Evolutionary conservation across 1,140 invertebrate genomes (phyloP).

Genomic region (Vanessa atalanta): DNA sequence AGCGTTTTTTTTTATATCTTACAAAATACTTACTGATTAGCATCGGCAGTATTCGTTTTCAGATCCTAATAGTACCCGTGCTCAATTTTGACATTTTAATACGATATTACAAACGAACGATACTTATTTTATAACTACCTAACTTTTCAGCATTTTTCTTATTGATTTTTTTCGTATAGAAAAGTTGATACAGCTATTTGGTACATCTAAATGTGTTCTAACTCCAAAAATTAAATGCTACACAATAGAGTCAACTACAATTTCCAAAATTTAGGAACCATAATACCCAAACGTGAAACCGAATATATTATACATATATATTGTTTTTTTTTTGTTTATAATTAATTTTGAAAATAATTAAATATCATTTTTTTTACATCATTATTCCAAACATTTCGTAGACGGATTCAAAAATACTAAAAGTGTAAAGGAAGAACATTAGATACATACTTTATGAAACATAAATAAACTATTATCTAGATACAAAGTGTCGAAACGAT

Average conservation of each 20-base stretch:
- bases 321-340: conserved; percentile 69
- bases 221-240: conserved; percentile 77
- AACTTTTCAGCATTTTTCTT: conserved; percentile 71
- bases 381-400: conserved; percentile 75
- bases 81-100: conserved; percentile 71
- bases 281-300: conserved; percentile 80
- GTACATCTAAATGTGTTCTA: conserved; percentile 78
- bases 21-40: conserved; percentile 62
- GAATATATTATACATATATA: conserved; percentile 75
- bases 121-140: conserved; percentile 76
- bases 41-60: conserved; percentile 72
- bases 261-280: conserved; percentile 81
- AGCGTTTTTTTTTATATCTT: conserved; percentile 55
- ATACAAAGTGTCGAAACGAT: conserved; percentile 70
- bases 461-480: conserved; percentile 75
- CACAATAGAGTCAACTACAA: conserved; percentile 80
- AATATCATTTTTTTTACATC: conserved; percentile 69
- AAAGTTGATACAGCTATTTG: conserved; percentile 79
- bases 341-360: conserved; percentile 80
- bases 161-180: conserved; percentile 72
- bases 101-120: conserved; percentile 70
- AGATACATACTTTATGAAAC: conserved; percentile 67
- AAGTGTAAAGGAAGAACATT: conserved; percentile 72
- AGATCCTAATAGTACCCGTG: conserved; percentile 77
- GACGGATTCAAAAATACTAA: conserved; percentile 76